Evolutionary conservation across 2,797 vertebrate species (phyloP), one percentile per base, ranked within the genome.

Genomic region (Amazonetta brasiliensis): DNA sequence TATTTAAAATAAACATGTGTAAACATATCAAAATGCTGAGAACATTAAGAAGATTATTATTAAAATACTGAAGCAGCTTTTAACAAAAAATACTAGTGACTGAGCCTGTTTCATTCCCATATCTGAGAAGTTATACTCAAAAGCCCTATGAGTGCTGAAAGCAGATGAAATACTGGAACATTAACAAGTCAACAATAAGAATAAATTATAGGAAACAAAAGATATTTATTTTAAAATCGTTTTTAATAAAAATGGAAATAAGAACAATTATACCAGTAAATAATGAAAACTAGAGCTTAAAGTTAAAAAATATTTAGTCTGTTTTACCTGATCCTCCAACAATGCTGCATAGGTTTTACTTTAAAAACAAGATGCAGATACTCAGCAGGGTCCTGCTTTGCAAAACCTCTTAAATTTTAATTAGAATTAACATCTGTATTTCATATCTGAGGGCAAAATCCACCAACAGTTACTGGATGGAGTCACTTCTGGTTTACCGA

Each of bases 241-340:
- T 96, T 97, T 96, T 93, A 94, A 87, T 96, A 71, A 71, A 94
- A 95, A 89, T 12, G 0, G 26, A 89, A 88, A 50, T 50, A 87
- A 44, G 43, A 44, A 39, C 46, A 33, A 26, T 64, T 33, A 54
- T 23, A 9, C 26, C 39, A 68, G 43, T 11, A 71, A 72, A 16
- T 46, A 75, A 58, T n/a, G 25, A 44, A 89, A 87, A 64, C 19
- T 14, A 55, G 18, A 35, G 21, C 39, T 88, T 79, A 63, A 75
- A 84, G 75, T 62, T 37, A 76, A 68, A 8, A 37, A 37, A 6
- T 52, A 41, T 50, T 89, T 77, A 56, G 30, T 52, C 39, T 56
- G 56, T 17, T 88, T 73, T 59, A 91, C 12, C 56, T 77, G 74
- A 68, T 63, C 37, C 39, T 90, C 46, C 52, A 86, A 44, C 20